Conservation (phyloP, 2,113 vertebrate species). For the Oreotrochilus melanogaster region DNA sequence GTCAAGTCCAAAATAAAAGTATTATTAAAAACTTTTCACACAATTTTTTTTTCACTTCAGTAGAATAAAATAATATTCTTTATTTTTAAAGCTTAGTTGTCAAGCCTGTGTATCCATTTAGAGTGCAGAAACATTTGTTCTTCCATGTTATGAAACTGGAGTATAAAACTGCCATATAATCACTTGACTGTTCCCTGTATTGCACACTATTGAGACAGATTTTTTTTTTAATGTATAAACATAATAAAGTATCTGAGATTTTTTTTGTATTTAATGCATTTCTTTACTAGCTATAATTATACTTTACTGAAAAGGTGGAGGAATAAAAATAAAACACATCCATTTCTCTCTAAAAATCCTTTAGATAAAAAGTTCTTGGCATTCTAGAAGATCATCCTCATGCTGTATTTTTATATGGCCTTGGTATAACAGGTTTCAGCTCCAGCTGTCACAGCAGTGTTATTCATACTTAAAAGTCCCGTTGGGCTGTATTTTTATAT, state of each 20-base stretch:
- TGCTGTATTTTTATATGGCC: neutral
- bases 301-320: neutral
- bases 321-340: neutral
- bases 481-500: neutral
- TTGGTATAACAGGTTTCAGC: neutral
- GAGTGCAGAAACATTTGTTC: neutral
- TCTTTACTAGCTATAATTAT: neutral
- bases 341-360: neutral
- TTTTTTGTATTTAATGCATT: neutral
- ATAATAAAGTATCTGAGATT: neutral
- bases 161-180: neutral
- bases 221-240: no score
- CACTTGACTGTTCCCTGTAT: neutral
- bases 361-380: neutral
- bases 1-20: neutral
- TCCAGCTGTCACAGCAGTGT: neutral
- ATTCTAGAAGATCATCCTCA: neutral
- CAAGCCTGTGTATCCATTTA: neutral
- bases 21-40: neutral
- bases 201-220: neutral
- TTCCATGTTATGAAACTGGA: neutral
- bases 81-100: neutral
- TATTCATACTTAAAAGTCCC: neutral
- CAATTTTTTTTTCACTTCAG: neutral
- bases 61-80: neutral